Evolutionary conservation across 2,113 vertebrate species (phyloP).

Genomic region (Axis porcinus): DNA sequence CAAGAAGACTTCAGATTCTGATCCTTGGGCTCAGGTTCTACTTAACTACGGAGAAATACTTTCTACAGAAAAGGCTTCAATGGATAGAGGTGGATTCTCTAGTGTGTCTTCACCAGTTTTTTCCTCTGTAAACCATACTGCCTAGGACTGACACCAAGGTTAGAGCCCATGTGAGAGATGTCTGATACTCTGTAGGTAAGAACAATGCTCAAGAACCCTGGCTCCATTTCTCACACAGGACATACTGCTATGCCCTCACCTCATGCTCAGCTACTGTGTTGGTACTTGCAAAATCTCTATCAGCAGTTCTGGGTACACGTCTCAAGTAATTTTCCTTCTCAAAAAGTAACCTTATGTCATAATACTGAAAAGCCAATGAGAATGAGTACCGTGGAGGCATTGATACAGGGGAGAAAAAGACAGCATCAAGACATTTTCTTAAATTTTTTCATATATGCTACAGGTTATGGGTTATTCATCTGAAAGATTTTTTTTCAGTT

Average conservation of each 20-base stretch:
- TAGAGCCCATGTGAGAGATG: not conserved
- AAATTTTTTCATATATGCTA: not conserved
- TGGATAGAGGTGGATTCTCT: not conserved
- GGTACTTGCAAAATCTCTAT: not conserved
- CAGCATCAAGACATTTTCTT: not conserved
- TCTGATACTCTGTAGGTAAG: not conserved
- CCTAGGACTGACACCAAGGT: not conserved
- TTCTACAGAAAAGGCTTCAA: not conserved
- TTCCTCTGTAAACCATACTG: not conserved
- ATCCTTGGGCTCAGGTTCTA: not conserved
- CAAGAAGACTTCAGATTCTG: not conserved
- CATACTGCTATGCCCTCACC: not conserved
- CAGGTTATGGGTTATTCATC: not conserved
- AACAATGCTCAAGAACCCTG: not conserved
- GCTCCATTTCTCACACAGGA: not conserved
- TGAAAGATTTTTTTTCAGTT: not conserved
- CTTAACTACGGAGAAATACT: not conserved
- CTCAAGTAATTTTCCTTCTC: not conserved
- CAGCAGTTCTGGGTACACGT: not conserved
- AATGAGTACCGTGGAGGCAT: not conserved
- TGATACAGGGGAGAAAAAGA: not conserved
- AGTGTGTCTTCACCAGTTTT: not conserved
- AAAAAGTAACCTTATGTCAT: not conserved
- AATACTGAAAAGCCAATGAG: not conserved
- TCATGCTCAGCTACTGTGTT: not conserved